Evolutionary conservation across 1,140 invertebrate species (phyloP), one percentile per base, ranked within the genome.

Genomic region (Oreohelix idahoensis): DNA sequence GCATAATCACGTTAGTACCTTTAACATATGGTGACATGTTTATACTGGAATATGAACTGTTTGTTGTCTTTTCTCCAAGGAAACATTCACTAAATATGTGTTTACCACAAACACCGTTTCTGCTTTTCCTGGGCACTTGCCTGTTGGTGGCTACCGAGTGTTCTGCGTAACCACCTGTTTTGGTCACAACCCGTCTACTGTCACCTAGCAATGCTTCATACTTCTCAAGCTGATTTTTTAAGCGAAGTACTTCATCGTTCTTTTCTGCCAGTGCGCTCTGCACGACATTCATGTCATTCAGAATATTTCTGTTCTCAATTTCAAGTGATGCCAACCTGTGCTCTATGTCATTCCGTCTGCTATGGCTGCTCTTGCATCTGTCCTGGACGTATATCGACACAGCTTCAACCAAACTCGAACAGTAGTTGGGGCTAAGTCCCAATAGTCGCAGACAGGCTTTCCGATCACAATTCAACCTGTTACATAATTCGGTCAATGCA

Each of bases 301-400:
- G 58, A 20, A 82, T 2, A 2, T n/a, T 20, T 58, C 35, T 49
- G 71, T 85, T 86, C 42, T 85, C 82, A 1, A 35, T 49, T 42
- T 89, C 86, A 2, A 86, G 35, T 23, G 58, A 42, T n/a, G 29
- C 53, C 49, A 88, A 42, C 45, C 69, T 8, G 32, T 51, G 42
- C 32, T 81, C 79, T 0, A 81, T 42, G 0, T 75, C 69, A 29
- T 32, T 38, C n/a, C 38, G 73, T 35, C 38, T 75, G 35, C 15
- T 17, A 36, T 58, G 10, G 15, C 71, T 45, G 17, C 71, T 36
- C 15, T 10, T 23, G n/a, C 49, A 26, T 26, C 42, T 70, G 63
- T 71, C 39, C 17, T 70, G 36, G 5, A 81, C 20, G 32, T 4
- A 71, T 10, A 10, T 13, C 1, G 66, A 70, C 10, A 81, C 13